These are phyloP conservation scores for Anhinga rufa DNA, from an alignment of 2,113 vertebrate species.

Conservation along the genomic window DNA sequence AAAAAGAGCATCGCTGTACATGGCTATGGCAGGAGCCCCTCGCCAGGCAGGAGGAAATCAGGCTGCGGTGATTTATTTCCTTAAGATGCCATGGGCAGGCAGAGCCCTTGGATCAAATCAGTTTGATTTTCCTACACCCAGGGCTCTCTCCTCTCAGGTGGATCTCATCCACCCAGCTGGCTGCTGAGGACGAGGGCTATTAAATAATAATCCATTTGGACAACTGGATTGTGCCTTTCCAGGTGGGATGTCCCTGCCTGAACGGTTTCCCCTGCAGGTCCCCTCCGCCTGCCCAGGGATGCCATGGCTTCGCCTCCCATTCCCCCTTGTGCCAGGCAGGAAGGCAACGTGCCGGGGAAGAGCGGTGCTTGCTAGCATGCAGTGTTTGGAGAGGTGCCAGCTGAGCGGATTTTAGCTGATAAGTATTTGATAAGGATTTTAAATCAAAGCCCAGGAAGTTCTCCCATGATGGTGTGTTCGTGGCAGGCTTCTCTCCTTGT, in stretches of 20 bases:
- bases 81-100: background rate
- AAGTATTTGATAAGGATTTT: background rate
- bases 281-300: background rate
- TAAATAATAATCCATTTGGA: background rate
- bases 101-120: background rate
- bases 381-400: background rate
- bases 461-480: rapidly evolving
- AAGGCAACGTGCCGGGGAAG: background rate
- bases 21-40: background rate
- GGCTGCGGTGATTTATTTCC: rapidly evolving
- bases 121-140: background rate
- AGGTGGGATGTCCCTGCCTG: background rate
- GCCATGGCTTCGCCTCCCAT: background rate
- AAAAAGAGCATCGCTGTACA: background rate
- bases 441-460: background rate
- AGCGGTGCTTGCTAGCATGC: background rate
- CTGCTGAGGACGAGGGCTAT: background rate
- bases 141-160: background rate
- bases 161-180: background rate
- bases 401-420: background rate
- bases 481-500: background rate
- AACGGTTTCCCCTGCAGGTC: background rate
- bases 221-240: background rate
- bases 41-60: background rate
- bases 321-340: background rate